These are phyloP conservation scores for Drosophila kikkawai DNA, from an alignment of 1,140 invertebrate species.

Conservation along the genomic window DNA sequence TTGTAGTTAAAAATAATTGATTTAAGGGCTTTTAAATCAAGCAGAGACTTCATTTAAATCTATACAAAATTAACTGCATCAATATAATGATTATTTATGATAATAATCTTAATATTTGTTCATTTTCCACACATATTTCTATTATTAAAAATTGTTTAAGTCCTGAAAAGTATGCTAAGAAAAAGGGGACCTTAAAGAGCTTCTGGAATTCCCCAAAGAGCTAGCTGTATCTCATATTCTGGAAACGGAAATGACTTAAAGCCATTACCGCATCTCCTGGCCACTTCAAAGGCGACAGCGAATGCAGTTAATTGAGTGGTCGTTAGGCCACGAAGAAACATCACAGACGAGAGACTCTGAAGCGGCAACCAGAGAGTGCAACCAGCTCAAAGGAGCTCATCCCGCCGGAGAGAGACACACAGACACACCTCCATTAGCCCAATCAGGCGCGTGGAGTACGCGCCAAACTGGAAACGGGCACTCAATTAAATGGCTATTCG, in stretches of 20 bases:
- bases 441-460: conserved; percentile 45
- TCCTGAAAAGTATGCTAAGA: conserved; percentile 7
- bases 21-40: not conserved
- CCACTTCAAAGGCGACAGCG: conserved; percentile 55
- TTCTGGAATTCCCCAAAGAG: too few species aligned
- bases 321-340: conserved; percentile 23
- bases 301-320: conserved; percentile 73
- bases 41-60: too few species aligned
- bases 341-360: not conserved
- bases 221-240: not conserved
- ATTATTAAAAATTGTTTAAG: not conserved
- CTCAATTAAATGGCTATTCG: conserved; percentile 61
- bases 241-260: conserved; percentile 36
- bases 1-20: not conserved
- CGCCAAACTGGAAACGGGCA: conserved; percentile 33
- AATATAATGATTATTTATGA: not conserved
- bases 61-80: not conserved
- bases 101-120: too few species aligned
- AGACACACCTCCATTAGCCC: conserved; percentile 63
- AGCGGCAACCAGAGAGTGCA: not conserved
- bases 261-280: conserved; percentile 20
- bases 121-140: not conserved
- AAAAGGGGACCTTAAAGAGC: not conserved
- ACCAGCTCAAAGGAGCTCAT: conserved; percentile 29
- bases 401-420: conserved; percentile 8